Percentiles rank a stretch among this genome's conserved stretches.
Evolutionary conservation across 2,797 vertebrate species (phyloP).

Genomic region (Xenopus petersii): DNA sequence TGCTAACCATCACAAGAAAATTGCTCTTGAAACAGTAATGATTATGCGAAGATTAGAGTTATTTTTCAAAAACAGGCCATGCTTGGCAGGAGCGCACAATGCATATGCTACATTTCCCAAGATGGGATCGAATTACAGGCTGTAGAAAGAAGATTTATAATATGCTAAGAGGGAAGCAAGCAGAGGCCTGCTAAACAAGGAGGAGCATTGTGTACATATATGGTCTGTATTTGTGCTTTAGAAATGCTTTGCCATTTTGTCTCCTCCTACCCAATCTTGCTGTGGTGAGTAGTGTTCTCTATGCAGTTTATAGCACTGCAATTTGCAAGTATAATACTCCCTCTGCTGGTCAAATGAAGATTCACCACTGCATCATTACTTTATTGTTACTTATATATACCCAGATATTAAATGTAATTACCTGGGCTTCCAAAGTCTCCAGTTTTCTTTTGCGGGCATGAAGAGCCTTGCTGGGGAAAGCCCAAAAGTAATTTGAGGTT

Average conservation of each 20-base stretch:
- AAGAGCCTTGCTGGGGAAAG: constrained; percentile 94
- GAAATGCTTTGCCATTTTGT: background rate
- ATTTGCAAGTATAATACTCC: constrained; percentile 5
- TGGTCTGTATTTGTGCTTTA: background rate
- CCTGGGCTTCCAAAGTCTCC: constrained; percentile 83
- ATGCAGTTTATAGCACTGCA: background rate
- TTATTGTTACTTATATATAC: too few species aligned
- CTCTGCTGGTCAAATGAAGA: background rate
- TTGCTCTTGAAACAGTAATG: too few species aligned
- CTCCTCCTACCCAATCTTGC: background rate
- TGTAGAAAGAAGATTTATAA: background rate
- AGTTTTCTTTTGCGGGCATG: constrained; percentile 78
- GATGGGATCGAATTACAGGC: too few species aligned
- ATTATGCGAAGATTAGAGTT: too few species aligned
- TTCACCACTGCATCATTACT: background rate
- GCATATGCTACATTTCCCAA: too few species aligned
- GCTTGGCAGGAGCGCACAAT: too few species aligned
- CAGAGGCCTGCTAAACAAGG: background rate
- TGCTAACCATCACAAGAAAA: too few species aligned
- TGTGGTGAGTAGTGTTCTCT: background rate
- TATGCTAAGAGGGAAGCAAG: constrained; percentile 8
- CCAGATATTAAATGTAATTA: constrained; percentile 55
- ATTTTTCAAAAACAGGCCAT: too few species aligned
- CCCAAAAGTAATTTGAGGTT: constrained; percentile 97
- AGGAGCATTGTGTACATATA: background rate